Base-by-base conservation (phyloP, 2,113 vertebrate species). In the Carassius auratus region DNA sequence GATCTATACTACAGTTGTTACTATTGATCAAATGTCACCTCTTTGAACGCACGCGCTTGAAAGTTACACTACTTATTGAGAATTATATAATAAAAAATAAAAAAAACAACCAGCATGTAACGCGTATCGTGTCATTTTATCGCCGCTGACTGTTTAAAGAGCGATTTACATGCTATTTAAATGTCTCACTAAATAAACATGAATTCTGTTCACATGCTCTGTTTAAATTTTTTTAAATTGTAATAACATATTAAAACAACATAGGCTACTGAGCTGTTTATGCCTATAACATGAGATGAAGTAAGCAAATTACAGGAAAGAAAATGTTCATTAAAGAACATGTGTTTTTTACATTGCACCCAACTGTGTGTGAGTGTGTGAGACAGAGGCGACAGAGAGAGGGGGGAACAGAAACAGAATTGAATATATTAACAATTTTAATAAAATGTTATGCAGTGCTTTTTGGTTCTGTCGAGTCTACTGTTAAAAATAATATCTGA, bases 1-100 rank as follows among this genome's bases (percentile, higher is more conserved):
- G 90, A 89, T 89, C 84, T 86, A 71, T 88, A 89, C 86, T 90
- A 91, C 90, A 91, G 89, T 87, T 90, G 90, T 87, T 85, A 45
- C 87, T 91, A 92, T 94, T 91, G 93, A 94, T 92, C 89, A 92
- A 84, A 71, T 69, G 90, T 85, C 90, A 91, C 86, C 87, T 88
- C 83, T 90, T 86, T 88, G 77, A 87, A 88, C 85, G 59, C 86
- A 84, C 87, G 78, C 75, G 78, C 90, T 90, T 85, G 81, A 86
- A 92, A 90, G 90, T 92, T 88, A 78, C 85, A 84, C 84, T 81
- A 77, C 76, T 87, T 74, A 91, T 91, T 87, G 83, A 81, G 52
- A 87, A 88, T 89, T 84, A 80, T 80, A 81, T 52, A 87, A 15
- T 2, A 36, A 2, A 36, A 36, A 36, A 36, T 2, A 38, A 38